Percentiles rank a stretch among this genome's conserved stretches.
phyloP scores from a whole-genome alignment of 1,140 invertebrate species.

The Charaxes varanes region DNA sequence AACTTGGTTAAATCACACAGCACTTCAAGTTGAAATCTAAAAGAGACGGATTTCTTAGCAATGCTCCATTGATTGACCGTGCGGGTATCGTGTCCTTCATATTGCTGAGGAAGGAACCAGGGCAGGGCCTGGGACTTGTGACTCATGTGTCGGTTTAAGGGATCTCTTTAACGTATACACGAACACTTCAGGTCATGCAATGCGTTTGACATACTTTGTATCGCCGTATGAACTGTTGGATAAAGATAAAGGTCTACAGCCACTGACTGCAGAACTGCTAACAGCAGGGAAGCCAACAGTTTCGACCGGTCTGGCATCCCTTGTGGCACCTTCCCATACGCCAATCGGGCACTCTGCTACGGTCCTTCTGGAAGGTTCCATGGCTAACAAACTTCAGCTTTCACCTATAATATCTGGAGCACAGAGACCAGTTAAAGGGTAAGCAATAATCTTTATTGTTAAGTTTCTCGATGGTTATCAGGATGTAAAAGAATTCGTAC shows the following conservation, averaged over 20 bases:
- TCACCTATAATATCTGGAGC: constrained; percentile 86
- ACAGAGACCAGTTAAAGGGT: constrained; percentile 86
- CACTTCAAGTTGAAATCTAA: no score
- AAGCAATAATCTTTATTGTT: no score
- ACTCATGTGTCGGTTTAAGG: no score
- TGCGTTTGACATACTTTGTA: constrained; percentile 96
- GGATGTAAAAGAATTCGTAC: no score
- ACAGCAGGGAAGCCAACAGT: constrained; percentile 73
- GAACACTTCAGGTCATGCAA: constrained; percentile 89
- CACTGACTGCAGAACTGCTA: constrained; percentile 80
- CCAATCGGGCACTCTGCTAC: constrained; percentile 89
- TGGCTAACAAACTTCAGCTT: constrained; percentile 90
- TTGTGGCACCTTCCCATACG: constrained; percentile 43
- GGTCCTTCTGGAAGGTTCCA: constrained; percentile 92
- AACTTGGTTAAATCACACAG: no score
- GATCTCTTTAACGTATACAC: no score
- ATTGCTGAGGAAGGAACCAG: no score
- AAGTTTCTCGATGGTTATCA: no score
- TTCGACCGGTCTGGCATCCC: constrained; percentile 40
- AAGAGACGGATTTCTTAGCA: no score
- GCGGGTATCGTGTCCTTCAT: no score
- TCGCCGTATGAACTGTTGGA: constrained; percentile 95
- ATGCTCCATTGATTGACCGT: no score
- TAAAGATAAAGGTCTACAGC: constrained; percentile 82
- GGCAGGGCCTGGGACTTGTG: no score